phyloP scores from a whole-genome alignment of 2,888 invertebrate genomes.

The Amiota communis region DNA sequence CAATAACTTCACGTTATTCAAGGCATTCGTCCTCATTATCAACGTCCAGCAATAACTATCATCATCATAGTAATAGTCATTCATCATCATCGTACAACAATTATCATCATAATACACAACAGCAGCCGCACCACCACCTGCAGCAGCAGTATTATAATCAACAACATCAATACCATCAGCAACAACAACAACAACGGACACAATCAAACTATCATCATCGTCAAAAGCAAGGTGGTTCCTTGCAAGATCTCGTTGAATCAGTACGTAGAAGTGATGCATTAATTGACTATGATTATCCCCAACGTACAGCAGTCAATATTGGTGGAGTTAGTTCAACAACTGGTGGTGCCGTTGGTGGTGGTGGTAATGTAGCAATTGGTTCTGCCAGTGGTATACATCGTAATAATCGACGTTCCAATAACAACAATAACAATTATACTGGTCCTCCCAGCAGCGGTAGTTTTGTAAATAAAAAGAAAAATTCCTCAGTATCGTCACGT shows the following conservation, averaged over 20 bases:
- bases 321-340: not conserved
- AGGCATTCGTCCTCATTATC: slow-evolving; percentile 60
- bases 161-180: slow-evolving; percentile 24
- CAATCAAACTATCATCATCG: slow-evolving; percentile 48
- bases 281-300: slow-evolving; percentile 69
- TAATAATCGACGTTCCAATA: not conserved
- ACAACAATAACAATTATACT: too few relatives aligned
- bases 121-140: too few relatives aligned
- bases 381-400: slow-evolving; percentile 10
- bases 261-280: slow-evolving; percentile 66
- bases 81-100: slow-evolving; percentile 36
- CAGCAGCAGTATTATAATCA: slow-evolving; percentile 35
- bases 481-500: slow-evolving; percentile 71
- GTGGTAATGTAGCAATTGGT: slow-evolving; percentile 35
- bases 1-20: slow-evolving; percentile 69
- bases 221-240: slow-evolving; percentile 76
- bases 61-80: slow-evolving; percentile 40
- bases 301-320: slow-evolving; percentile 31
- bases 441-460: slow-evolving; percentile 29
- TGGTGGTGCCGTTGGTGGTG: not conserved
- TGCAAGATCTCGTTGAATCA: slow-evolving; percentile 78
- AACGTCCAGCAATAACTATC: slow-evolving; percentile 58
- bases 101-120: slow-evolving; percentile 23
- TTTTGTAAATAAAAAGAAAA: slow-evolving; percentile 61
- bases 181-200: slow-evolving; percentile 31